Percentiles rank a stretch among this genome's conserved stretches.
phyloP scores from a whole-genome alignment of 2,888 invertebrate genomes.

The Ichneumoninae sp. region DNA sequence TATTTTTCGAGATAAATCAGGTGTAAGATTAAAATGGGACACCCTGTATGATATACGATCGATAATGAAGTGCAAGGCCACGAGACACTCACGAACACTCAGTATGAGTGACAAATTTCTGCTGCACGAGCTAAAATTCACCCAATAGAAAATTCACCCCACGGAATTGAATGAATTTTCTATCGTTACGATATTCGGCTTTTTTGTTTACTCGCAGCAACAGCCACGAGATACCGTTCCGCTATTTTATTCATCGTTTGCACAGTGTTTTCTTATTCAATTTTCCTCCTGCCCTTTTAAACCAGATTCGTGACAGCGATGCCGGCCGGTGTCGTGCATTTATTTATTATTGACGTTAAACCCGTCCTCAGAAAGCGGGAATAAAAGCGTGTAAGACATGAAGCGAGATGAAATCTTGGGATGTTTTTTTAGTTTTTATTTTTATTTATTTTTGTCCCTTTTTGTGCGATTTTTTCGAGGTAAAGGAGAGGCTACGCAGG shows the following conservation, averaged over 20 bases:
- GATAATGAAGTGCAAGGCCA: too few relatives aligned
- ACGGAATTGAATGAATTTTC: too few relatives aligned
- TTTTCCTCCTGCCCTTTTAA: constrained; percentile 4
- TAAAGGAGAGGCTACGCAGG: background rate
- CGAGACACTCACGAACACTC: too few relatives aligned
- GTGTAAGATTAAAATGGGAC: too few relatives aligned
- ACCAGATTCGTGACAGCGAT: background rate
- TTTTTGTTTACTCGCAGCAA: background rate
- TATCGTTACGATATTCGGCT: background rate
- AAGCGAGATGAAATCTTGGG: constrained; percentile 23
- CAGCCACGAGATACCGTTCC: background rate
- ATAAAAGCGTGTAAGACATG: background rate
- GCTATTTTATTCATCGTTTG: constrained; percentile 5
- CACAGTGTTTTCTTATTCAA: background rate
- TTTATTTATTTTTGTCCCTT: background rate
- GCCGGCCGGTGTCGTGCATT: constrained; percentile 13
- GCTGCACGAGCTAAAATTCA: too few relatives aligned
- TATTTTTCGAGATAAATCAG: too few relatives aligned
- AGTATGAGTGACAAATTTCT: too few relatives aligned
- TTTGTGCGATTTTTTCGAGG: background rate
- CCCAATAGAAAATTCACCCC: too few relatives aligned
- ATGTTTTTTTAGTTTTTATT: constrained; percentile 22
- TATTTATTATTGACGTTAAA: constrained; percentile 51
- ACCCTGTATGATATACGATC: too few relatives aligned
- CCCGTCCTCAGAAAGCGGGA: background rate